Base-by-base conservation (phyloP, 2,113 vertebrate species). In the Tetrao urogallus region DNA sequence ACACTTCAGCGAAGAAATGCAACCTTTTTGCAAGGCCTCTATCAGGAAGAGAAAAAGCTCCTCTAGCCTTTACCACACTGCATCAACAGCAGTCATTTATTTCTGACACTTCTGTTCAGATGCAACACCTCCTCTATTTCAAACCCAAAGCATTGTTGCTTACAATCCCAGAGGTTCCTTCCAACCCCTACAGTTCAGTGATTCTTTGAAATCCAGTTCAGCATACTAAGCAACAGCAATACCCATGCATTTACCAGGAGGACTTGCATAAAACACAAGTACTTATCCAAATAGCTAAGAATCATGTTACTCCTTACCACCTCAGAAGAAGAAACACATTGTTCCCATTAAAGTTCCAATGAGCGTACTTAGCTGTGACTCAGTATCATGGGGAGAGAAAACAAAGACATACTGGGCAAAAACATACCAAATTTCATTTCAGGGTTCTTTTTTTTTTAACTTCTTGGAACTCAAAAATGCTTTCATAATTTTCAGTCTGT, bases 291-390 rank as follows among this genome's bases (percentile, higher is more conserved):
- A 67, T 48, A 69, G 87, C 11, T 61, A 52, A 69, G 63, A 85
- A 71, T 32, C 27, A 47, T 36, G 27, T 60, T 58, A 85, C 82
- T 43, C 38, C 47, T 34, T 79, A 13, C 71, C 45, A 66, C 48
- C 75, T 94, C 88, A 70, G 89, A 43, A 86, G 73, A 73, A 77
- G 63, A 61, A 86, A 87, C 75, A 89, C 24, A 63, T 61, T 86
- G 75, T 89, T 96, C 92, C 25, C 45, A 70, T 89, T 92, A 85
- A 85, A 85, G 38, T n/a, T 34, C 63, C 24, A 73, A 76, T 34
- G n/a, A 86, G 7, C 16, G 5, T 43, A 36, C 7, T 87, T 82
- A 3, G 1, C 36, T 76, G 20, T 87, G 77, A 73, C 0, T 15
- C 78, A 57, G 7, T 57, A 61, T 70, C 63, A 21, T 5, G 24